Percentiles rank a stretch among this genome's conserved stretches.
Conservation (phyloP, 1,140 invertebrate species). For the Aleiodes sp. region DNA sequence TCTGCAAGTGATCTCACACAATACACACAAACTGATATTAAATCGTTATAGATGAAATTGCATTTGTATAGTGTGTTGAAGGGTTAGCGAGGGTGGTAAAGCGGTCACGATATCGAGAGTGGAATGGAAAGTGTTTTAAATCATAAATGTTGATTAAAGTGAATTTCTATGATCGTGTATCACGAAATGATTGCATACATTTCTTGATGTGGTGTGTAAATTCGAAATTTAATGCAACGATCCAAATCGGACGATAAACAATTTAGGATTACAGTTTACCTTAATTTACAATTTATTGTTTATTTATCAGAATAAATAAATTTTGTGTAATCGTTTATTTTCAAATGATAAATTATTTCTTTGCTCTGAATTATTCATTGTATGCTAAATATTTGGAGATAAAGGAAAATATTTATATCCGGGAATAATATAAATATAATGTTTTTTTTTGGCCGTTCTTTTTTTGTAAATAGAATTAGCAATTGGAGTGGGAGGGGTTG, state of each 20-base stretch:
- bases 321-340: no score
- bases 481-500: not conserved
- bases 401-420: no score
- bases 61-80: not conserved
- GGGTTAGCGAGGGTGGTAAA: not conserved
- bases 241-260: conserved; percentile 3
- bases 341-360: no score
- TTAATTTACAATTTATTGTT: no score
- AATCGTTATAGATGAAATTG: not conserved
- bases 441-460: no score
- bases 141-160: conserved; percentile 29
- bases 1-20: not conserved
- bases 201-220: not conserved
- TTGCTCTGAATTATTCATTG: no score
- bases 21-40: not conserved
- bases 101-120: not conserved
- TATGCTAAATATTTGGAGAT: no score
- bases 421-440: no score
- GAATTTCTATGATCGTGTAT: not conserved
- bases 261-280: no score
- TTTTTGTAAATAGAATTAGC: not conserved
- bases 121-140: conserved; percentile 25
- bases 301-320: no score
- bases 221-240: not conserved
- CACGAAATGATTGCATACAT: not conserved